These are phyloP conservation scores for Pollenia labialis DNA, from an alignment of 2,888 invertebrate species.

Conservation along the genomic window DNA sequence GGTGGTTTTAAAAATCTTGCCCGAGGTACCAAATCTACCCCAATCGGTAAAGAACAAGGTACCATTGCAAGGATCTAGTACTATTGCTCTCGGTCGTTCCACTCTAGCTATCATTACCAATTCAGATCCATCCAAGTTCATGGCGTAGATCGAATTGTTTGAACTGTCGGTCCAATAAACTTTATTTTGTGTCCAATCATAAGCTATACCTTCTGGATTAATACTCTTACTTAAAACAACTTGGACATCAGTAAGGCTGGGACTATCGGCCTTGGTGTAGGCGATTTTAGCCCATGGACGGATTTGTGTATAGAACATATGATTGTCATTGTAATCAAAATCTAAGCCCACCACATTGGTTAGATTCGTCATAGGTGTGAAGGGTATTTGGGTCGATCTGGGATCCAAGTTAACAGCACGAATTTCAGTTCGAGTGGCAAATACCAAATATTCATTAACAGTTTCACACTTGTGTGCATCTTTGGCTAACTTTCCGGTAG, in stretches of 20 bases:
- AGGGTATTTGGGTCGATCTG: slow-evolving; percentile 91
- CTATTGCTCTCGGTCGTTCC: slow-evolving; percentile 96
- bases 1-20: slow-evolving; percentile 96
- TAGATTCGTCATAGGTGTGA: slow-evolving; percentile 92
- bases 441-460: slow-evolving; percentile 95
- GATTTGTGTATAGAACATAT: slow-evolving; percentile 96
- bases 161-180: slow-evolving; percentile 99
- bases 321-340: slow-evolving; percentile 95
- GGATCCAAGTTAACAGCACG: slow-evolving; percentile 95
- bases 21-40: slow-evolving; percentile 96
- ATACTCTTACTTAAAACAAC: slow-evolving; percentile 91
- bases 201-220: slow-evolving; percentile 96
- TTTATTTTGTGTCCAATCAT: slow-evolving; percentile 99
- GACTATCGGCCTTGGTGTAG: slow-evolving; percentile 90
- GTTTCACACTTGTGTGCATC: slow-evolving; percentile 90
- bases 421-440: slow-evolving; percentile 97
- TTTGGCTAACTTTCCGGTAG: slow-evolving; percentile 90
- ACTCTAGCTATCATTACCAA: slow-evolving; percentile 96
- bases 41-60: slow-evolving; percentile 98
- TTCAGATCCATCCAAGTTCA: slow-evolving; percentile 95
- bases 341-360: slow-evolving; percentile 98
- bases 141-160: slow-evolving; percentile 96
- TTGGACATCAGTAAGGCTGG: slow-evolving; percentile 87
- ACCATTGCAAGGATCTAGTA: slow-evolving; percentile 98
- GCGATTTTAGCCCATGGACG: slow-evolving; percentile 95